phyloP scores from a whole-genome alignment of 2,113 vertebrate species.

The Plestiodon gilberti region DNA sequence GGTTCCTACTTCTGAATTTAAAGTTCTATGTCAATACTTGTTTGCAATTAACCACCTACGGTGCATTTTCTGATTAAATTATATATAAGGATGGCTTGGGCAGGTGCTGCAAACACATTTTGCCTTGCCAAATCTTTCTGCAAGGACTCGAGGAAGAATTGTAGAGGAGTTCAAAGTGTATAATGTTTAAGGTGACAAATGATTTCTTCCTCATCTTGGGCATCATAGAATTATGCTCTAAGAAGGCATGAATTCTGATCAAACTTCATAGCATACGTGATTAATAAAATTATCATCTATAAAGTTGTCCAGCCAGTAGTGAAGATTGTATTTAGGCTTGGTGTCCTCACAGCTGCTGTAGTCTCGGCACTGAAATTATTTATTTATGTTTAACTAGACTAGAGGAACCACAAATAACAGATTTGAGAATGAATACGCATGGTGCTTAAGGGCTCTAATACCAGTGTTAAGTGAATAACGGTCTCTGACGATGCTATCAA shows the following conservation, averaged over 20 bases:
- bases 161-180: neutral
- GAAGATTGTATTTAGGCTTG: neutral
- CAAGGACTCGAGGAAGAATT: neutral
- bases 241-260: neutral
- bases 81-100: neutral
- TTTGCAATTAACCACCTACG: neutral
- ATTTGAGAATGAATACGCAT: neutral
- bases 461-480: neutral
- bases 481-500: neutral
- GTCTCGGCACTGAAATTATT: neutral
- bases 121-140: neutral
- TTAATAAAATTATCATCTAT: constrained; percentile 7
- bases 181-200: neutral
- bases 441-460: neutral
- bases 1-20: neutral
- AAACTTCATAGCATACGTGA: too few relatives aligned
- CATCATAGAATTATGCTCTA: neutral
- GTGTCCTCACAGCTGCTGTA: neutral
- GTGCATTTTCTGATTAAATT: neutral
- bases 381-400: neutral
- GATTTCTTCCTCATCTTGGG: constrained; percentile 12
- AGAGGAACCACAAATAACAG: neutral
- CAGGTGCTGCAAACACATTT: neutral
- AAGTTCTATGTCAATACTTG: neutral
- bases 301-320: neutral